Conservation (phyloP, 2,888 invertebrate species). For the Myathropa florea region DNA sequence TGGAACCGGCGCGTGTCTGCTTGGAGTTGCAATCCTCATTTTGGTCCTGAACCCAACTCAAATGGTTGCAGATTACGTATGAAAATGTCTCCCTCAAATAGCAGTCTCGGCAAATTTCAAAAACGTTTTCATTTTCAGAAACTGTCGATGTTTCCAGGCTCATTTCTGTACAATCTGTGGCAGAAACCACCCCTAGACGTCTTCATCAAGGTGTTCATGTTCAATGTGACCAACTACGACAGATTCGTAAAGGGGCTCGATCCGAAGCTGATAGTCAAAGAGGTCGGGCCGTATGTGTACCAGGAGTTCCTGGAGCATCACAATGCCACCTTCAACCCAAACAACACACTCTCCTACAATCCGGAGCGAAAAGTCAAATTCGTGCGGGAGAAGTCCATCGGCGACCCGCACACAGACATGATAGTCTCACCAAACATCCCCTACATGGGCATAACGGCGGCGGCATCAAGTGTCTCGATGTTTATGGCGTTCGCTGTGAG, state of each 20-base stretch:
- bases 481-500: slow-evolving; percentile 84
- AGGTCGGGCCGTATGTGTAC: slow-evolving; percentile 92
- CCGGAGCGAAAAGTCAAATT: slow-evolving; percentile 84
- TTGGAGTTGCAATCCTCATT: slow-evolving; percentile 75
- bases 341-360: slow-evolving; percentile 85
- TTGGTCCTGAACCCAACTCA: slow-evolving; percentile 76
- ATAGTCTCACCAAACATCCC: slow-evolving; percentile 88
- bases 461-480: slow-evolving; percentile 76
- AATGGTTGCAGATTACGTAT: slow-evolving; percentile 77
- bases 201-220: slow-evolving; percentile 86
- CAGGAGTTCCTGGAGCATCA: slow-evolving; percentile 86
- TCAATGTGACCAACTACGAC: slow-evolving; percentile 90
- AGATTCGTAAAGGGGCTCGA: slow-evolving; percentile 85
- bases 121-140: slow-evolving; percentile 73
- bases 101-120: not conserved
- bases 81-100: slow-evolving; percentile 55
- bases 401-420: slow-evolving; percentile 83
- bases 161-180: slow-evolving; percentile 85
- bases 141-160: slow-evolving; percentile 81
- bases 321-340: slow-evolving; percentile 85
- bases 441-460: slow-evolving; percentile 82
- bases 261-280: slow-evolving; percentile 85
- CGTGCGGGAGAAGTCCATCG: slow-evolving; percentile 85
- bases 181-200: slow-evolving; percentile 85
- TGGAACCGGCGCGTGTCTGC: slow-evolving; percentile 76